Percentiles rank a stretch among this genome's conserved stretches.
These are phyloP conservation scores for Drosophila cognata DNA, from an alignment of 2,888 invertebrate genomes.

Conservation along the genomic window DNA sequence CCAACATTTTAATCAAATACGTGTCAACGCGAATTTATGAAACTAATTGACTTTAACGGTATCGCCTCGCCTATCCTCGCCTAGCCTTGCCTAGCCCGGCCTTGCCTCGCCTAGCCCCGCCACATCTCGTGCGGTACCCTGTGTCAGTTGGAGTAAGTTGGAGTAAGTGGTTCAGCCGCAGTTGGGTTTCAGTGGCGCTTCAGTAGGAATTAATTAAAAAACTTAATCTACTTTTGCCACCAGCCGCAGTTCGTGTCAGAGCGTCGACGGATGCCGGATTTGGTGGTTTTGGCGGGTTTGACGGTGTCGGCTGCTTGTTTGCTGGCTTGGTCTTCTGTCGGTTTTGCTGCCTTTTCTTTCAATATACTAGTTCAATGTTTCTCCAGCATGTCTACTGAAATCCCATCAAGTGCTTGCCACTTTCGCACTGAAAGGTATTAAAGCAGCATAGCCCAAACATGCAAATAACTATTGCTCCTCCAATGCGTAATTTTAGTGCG, in stretches of 20 bases:
- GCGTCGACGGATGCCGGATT: constrained; percentile 6
- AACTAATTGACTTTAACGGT: constrained; percentile 70
- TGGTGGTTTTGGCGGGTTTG: constrained; percentile 3
- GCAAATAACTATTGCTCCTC: neutral
- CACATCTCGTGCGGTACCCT: neutral
- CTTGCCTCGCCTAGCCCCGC: neutral
- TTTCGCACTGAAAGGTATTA: neutral
- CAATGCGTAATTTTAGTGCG: neutral
- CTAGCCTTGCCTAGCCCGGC: no score
- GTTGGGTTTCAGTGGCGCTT: constrained; percentile 37
- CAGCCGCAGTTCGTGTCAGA: constrained; percentile 28
- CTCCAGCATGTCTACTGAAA: neutral
- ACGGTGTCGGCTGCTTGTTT: constrained; percentile 7
- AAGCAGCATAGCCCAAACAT: neutral
- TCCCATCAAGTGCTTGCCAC: constrained; percentile 5
- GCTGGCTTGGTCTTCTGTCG: constrained; percentile 10
- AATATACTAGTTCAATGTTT: constrained; percentile 9
- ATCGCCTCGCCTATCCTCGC: neutral
- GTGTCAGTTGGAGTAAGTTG: constrained; percentile 10
- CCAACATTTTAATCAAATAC: constrained; percentile 70
- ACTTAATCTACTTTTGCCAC: constrained; percentile 69
- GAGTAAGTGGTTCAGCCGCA: constrained; percentile 34
- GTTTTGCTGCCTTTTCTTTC: constrained; percentile 7
- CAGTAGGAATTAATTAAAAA: constrained; percentile 71
- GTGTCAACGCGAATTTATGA: constrained; percentile 72